phyloP scores from a whole-genome alignment of 1,140 invertebrate genomes.

The Magallana ariakensis region DNA sequence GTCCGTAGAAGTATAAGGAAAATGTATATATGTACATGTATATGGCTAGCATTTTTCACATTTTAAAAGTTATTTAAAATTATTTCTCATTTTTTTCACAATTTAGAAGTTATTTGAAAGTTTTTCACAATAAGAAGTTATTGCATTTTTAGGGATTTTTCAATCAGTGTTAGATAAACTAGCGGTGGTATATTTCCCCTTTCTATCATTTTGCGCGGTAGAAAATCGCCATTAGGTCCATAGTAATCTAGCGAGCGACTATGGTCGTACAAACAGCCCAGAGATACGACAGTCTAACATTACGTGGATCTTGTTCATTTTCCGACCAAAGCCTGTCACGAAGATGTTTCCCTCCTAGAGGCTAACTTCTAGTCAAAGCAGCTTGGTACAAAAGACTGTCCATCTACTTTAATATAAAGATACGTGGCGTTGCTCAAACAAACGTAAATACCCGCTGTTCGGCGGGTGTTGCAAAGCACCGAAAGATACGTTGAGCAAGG shows the following conservation, averaged over 20 bases:
- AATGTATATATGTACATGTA: neutral
- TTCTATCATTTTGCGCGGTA: neutral
- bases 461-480: constrained; percentile 2
- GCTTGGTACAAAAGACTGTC: neutral
- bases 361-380: neutral
- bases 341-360: constrained; percentile 16
- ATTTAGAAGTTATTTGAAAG: neutral
- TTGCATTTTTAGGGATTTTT: too few species aligned
- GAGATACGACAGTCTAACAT: neutral
- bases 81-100: neutral
- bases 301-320: constrained; percentile 13
- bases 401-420: neutral
- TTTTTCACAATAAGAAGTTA: too few species aligned
- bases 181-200: neutral
- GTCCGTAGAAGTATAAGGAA: neutral
- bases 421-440: neutral
- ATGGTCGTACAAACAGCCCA: constrained; percentile 13
- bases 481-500: constrained; percentile 22
- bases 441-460: constrained; percentile 19
- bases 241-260: neutral
- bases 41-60: neutral
- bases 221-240: neutral
- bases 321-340: constrained; percentile 23
- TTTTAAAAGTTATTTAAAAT: neutral
- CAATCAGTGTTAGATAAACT: too few species aligned